Evolutionary conservation across 2,888 invertebrate species (phyloP), one percentile per base, ranked within the genome.

Genomic region (Coelinius sp.): DNA sequence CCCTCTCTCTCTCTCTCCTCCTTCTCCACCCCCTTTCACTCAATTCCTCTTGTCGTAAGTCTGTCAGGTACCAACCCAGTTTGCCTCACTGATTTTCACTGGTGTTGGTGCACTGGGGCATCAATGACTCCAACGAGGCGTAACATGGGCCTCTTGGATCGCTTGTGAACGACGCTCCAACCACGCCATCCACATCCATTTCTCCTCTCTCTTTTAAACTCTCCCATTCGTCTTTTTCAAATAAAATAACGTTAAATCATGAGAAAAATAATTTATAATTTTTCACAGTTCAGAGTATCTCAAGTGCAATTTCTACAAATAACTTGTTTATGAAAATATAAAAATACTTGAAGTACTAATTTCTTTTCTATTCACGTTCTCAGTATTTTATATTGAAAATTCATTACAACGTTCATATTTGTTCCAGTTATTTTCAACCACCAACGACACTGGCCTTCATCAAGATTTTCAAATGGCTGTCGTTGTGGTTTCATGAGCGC

Each of bases 401-500:
- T 68, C 17, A 20, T 22, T 53, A 24, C 20, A 14, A 52, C 10
- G 24, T 66, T 52, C 12, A 31, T 10, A 49, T 27, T 66, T 41
- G 41, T 44, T 46, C 24, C 44, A 44, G 25, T n/a, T 5, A 46
- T 64, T 38, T 64, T 64, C 46, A 63, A 63, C 44, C 41, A 24
- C 25, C 27, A 49, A 17, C n/a, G 53, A 53, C 14, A 1, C 27
- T 53, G 53, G 22, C 24, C 52, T 17, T 52, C 27, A 64, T 44
- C 53, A 12, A 52, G 22, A 71, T 59, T 25, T 71, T 53, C 69
- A 62, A 64, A 68, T 70, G 44, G 62, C 64, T 49, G 76, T 76
- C 74, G 53, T 41, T 14, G 70, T 53, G 53, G 49, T 27, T 73
- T 46, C 76, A 74, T 73, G 73, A 78, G 78, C 78, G 78, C 79